Conservation (phyloP, 2,888 invertebrate genomes). For the Athripsodes cinereus region DNA sequence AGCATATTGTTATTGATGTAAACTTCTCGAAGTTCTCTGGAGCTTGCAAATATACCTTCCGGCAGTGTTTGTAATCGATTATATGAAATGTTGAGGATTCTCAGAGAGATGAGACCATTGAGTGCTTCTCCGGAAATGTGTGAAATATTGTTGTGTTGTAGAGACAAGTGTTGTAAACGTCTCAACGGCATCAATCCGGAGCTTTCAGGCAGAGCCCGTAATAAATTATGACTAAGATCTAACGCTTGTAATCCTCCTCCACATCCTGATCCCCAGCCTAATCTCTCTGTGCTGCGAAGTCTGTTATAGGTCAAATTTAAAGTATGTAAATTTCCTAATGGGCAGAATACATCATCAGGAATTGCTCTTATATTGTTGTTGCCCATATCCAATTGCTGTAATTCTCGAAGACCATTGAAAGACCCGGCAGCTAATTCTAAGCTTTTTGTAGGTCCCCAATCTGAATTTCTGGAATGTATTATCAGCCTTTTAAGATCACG, state of each 20-base stretch:
- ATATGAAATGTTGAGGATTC: constrained; percentile 79
- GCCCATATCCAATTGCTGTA: constrained; percentile 72
- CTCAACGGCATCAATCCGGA: constrained; percentile 70
- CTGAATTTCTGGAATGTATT: constrained; percentile 71
- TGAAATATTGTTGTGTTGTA: constrained; percentile 79
- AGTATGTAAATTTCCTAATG: constrained; percentile 69
- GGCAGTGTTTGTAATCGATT: constrained; percentile 79
- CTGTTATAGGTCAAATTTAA: constrained; percentile 82
- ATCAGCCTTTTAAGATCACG: constrained; percentile 71
- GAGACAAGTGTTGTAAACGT: constrained; percentile 69
- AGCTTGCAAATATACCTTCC: constrained; percentile 72
- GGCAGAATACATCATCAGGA: constrained; percentile 75
- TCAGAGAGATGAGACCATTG: constrained; percentile 69
- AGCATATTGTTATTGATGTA: constrained; percentile 81
- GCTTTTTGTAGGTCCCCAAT: constrained; percentile 70
- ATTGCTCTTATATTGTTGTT: constrained; percentile 78
- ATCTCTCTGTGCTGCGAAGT: constrained; percentile 67
- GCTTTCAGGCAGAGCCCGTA: constrained; percentile 64
- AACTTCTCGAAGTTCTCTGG: constrained; percentile 74
- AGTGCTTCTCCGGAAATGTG: constrained; percentile 75
- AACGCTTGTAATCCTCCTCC: constrained; percentile 67
- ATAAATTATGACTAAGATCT: constrained; percentile 76
- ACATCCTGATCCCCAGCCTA: constrained; percentile 60
- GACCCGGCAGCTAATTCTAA: constrained; percentile 68
- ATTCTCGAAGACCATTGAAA: constrained; percentile 71